Evolutionary conservation across 2,888 invertebrate genomes (phyloP), one percentile per base, ranked within the genome.

Genomic region (Pycnomerus fuliginosus): DNA sequence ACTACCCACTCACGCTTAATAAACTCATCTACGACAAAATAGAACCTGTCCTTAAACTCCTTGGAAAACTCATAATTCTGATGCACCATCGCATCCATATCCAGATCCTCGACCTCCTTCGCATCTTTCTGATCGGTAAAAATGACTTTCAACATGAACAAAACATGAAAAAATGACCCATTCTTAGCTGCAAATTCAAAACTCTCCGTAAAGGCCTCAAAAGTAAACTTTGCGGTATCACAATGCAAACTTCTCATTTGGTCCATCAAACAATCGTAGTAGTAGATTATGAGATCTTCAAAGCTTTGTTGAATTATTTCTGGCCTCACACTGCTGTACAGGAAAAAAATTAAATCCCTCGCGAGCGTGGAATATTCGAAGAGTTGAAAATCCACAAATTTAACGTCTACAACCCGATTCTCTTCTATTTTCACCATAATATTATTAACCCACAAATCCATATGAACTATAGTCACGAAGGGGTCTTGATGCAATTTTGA

Each of bases 401-500:
- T 64, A 16, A 46, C 47, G 13, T 41, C 35, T 1, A 33, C 31
- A 4, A 51, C 40, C 42, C 42, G 44, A 4, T 43, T 48, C 15
- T 55, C 39, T 10, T 40, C 50, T 27, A 71, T 70, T 53, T 72
- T 73, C 11, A 79, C 62, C 71, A 81, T 73, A 3, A 78, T 67
- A 50, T 81, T 81, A 56, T 80, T 80, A n/a, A 76, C 73, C 80
- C 80, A 80, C 30, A 77, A 68, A 58, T 81, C 81, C 1, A 68
- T 66, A 48, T 82, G 82, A 1, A 71, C 67, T 8, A 80, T 67
- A 0, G 78, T 74, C 0, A 72, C 72, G 66, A 76, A 82, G 0
- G 74, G 73, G 25, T 75, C 75, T 11, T 20, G 24, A 5, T 8
- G 30, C 16, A 16, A 1, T 17, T n/a, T n/a, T n/a, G n/a, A n/a